Conservation (phyloP, 1,140 invertebrate species). For the Andricus grossulariae region DNA sequence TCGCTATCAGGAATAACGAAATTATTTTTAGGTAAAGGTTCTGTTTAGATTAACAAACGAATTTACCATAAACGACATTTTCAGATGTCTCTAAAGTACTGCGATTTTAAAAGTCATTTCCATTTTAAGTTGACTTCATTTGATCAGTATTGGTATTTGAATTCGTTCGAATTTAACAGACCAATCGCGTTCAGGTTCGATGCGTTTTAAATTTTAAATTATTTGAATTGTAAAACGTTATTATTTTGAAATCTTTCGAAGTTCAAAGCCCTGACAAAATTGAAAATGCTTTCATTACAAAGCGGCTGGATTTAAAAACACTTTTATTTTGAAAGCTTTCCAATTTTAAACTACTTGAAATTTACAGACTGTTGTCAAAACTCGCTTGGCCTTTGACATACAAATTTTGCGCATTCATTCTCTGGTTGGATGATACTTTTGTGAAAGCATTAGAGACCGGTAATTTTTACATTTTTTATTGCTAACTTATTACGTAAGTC, state of each 20-base stretch:
- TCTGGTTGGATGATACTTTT: too few relatives aligned
- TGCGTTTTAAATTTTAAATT: background rate
- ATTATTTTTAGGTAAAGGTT: background rate
- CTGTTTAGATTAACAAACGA: background rate
- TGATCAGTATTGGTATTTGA: background rate
- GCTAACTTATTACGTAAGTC: too few relatives aligned
- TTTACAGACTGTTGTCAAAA: too few relatives aligned
- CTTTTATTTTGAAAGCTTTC: constrained; percentile 27
- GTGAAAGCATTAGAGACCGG: too few relatives aligned
- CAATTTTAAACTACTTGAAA: constrained; percentile 12
- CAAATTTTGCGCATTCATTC: too few relatives aligned
- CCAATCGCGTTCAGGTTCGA: background rate
- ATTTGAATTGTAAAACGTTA: constrained; percentile 15
- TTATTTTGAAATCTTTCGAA: constrained; percentile 16
- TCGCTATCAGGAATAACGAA: constrained; percentile 1
- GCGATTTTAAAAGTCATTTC: background rate
- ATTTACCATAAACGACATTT: background rate
- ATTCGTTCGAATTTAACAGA: background rate
- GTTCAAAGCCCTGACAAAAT: constrained; percentile 22
- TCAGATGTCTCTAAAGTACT: background rate
- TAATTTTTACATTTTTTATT: too few relatives aligned
- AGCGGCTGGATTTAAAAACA: background rate
- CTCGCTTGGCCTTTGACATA: too few relatives aligned
- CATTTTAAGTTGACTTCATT: background rate
- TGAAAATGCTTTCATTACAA: constrained; percentile 19